These are phyloP conservation scores for Oedothorax gibbosus DNA, from an alignment of 1,140 invertebrate species.

Conservation along the genomic window DNA sequence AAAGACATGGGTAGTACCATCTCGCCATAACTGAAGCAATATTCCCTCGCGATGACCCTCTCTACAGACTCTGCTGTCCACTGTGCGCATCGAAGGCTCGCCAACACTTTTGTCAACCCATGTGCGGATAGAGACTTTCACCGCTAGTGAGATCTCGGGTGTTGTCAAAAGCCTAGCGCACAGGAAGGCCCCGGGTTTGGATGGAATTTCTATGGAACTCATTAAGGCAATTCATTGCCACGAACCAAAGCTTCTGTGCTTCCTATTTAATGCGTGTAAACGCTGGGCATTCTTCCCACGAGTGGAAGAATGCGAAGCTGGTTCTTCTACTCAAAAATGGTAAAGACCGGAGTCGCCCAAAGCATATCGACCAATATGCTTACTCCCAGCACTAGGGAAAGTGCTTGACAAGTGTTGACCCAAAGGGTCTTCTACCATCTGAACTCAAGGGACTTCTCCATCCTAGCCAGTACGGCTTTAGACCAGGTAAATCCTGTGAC, in stretches of 20 bases:
- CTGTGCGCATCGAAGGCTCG: no score
- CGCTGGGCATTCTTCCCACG: conserved; percentile 26
- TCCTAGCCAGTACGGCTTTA: not conserved
- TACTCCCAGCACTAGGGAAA: conserved; percentile 39
- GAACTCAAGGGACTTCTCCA: not conserved
- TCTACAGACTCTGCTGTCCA: no score
- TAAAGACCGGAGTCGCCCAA: conserved; percentile 57
- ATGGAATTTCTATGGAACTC: not conserved
- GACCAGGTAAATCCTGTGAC: not conserved
- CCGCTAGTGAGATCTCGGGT: not conserved
- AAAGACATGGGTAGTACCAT: no score
- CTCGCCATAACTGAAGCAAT: no score
- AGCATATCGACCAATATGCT: conserved; percentile 63
- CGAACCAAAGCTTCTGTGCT: not conserved
- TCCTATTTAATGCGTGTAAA: not conserved
- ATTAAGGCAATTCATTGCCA: not conserved
- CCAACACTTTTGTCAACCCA: not conserved
- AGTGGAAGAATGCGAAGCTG: conserved; percentile 63
- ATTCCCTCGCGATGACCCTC: no score
- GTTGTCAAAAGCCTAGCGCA: not conserved
- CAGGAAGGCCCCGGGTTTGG: not conserved
- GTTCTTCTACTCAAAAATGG: conserved; percentile 61
- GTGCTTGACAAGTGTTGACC: conserved; percentile 26
- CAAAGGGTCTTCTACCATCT: not conserved
- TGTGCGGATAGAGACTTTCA: not conserved